Percentiles rank a stretch among this genome's conserved stretches.
Evolutionary conservation across 2,113 vertebrate species (phyloP).

Genomic region (chimpanzee (Pan troglodytes)): DNA sequence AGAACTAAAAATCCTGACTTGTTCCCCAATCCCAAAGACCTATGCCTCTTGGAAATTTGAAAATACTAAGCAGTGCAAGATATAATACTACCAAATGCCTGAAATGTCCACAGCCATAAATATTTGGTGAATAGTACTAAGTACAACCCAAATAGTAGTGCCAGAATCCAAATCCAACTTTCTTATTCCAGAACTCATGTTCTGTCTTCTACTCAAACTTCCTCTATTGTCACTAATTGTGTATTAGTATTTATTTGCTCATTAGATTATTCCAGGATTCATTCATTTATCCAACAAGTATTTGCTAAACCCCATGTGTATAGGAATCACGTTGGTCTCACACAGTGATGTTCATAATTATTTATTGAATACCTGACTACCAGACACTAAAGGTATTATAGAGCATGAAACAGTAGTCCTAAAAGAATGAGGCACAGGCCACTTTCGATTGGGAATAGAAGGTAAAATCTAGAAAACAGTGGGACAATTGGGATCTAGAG

Average conservation of each 20-base stretch:
- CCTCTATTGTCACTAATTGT: not conserved
- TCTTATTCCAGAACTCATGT: not conserved
- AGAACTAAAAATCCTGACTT: not conserved
- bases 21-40: not conserved
- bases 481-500: not conserved
- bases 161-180: not conserved
- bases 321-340: not conserved
- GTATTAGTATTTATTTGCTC: not conserved
- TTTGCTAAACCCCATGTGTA: not conserved
- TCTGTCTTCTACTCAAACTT: not conserved
- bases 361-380: not conserved
- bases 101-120: not conserved
- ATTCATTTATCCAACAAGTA: not conserved
- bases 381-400: not conserved
- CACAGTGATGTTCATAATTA: not conserved
- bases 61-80: not conserved
- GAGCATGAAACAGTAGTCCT: not conserved
- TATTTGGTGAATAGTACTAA: not conserved
- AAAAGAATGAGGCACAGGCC: not conserved
- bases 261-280: not conserved
- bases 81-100: not conserved
- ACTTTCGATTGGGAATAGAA: not conserved
- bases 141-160: not conserved
- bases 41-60: not conserved
- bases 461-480: not conserved